Base-by-base conservation (phyloP, 2,113 vertebrate species). In the Solea senegalensis region DNA sequence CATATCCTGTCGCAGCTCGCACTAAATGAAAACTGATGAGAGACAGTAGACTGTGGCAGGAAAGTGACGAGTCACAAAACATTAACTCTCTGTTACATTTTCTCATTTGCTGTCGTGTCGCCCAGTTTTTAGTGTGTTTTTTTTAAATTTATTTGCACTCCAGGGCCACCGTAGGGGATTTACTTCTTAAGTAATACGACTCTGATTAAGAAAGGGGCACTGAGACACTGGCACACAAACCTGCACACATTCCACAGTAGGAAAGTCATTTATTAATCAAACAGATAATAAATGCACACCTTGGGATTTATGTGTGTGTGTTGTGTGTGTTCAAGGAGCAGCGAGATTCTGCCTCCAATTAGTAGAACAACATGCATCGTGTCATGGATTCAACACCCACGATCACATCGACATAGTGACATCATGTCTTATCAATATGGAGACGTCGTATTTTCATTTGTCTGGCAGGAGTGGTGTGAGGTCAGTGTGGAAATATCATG, bases 141-240 rank as follows among this genome's bases (percentile, higher is more conserved):
- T 34, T 34, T 34, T 34, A 2, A 0, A 34, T 34, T 34, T 34
- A 34, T 34, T 34, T 34, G 34, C 5, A 34, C 34, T 34, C 5
- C 34, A 3, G 34, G 34, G 34, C 34, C 34, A 34, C 34, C 34
- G 34, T 34, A 34, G 11, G 62, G 83, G 83, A 90, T 87, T 88
- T 85, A 79, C 28, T 69, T 66, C 86, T 87, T 88, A 86, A 88
- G 79, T 80, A 80, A 83, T 69, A 71, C 66, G 53, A 48, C 53
- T 21, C 5, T 82, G 85, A 91, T 88, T 84, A 84, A 74, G 63
- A 85, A 65, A 70, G 48, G 82, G 64, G 80, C 60, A 64, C 69
- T 21, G 48, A 80, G 64, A 81, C 60, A 64, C 69, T 34, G 34
- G 0, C 34, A 34, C 34, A 34, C 34, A 21, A 52, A 13, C 8